Evolutionary conservation across 1,140 invertebrate genomes (phyloP).

Genomic region (Ceratoteleas bidentatus): DNA sequence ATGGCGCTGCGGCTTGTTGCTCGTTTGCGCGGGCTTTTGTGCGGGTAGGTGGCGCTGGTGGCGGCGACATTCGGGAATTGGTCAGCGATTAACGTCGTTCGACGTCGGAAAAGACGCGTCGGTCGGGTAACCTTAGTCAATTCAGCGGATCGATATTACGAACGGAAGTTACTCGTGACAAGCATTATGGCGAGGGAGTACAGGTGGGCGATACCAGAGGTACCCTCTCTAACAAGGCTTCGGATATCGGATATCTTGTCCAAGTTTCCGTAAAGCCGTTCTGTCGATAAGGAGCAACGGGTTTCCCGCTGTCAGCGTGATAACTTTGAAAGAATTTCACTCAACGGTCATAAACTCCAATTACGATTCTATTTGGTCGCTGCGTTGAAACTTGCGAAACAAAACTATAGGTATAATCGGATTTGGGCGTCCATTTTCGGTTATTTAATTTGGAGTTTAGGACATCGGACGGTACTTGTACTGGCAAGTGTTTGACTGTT

Average conservation of each 20-base stretch:
- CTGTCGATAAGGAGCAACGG: constrained; percentile 47
- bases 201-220: constrained; percentile 50
- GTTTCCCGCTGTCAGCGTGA: constrained; percentile 27
- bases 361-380: constrained; percentile 4
- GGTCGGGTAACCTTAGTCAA: constrained; percentile 10
- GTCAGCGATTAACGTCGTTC: too few relatives aligned
- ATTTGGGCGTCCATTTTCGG: too few relatives aligned
- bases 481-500: neutral
- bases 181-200: constrained; percentile 44
- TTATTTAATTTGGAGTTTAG: too few relatives aligned
- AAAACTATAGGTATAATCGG: too few relatives aligned
- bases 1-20: neutral
- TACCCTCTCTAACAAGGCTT: constrained; percentile 48
- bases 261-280: constrained; percentile 46
- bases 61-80: too few relatives aligned
- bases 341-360: constrained; percentile 9
- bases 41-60: too few relatives aligned
- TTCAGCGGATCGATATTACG: constrained; percentile 46
- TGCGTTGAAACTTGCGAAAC: too few relatives aligned
- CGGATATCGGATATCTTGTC: constrained; percentile 51
- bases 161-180: constrained; percentile 45
- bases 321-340: constrained; percentile 34
- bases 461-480: too few relatives aligned
- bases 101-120: too few relatives aligned
- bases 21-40: too few relatives aligned